phyloP scores from a whole-genome alignment of 2,797 vertebrate genomes.

The Novumbra hubbsi region DNA sequence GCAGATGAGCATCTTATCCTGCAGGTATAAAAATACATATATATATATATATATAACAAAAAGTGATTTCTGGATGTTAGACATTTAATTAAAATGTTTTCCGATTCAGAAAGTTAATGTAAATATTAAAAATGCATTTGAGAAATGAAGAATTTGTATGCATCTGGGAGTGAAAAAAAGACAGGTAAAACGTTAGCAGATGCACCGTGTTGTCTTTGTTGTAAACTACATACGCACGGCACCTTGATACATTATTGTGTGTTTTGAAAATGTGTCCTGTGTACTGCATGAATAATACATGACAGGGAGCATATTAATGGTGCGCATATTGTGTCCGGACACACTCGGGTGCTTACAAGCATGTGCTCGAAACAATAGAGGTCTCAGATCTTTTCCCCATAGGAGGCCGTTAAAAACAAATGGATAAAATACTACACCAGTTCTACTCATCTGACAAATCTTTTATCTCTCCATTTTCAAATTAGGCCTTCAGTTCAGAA shows the following conservation, averaged over 20 bases:
- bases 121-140: background rate
- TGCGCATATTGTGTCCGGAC: constrained; percentile 21
- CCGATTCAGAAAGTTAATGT: background rate
- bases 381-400: constrained; percentile 32
- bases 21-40: background rate
- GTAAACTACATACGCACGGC: background rate
- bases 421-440: constrained; percentile 13
- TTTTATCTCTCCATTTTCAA: constrained; percentile 16
- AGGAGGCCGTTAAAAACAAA: constrained; percentile 27
- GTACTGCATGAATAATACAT: constrained; percentile 49
- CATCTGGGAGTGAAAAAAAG: constrained; percentile 10
- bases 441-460: constrained; percentile 19
- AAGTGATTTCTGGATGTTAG: background rate
- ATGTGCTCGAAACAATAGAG: constrained; percentile 15
- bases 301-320: constrained; percentile 29
- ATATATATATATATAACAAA: background rate
- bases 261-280: constrained; percentile 35
- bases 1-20: background rate
- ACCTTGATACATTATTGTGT: constrained; percentile 31
- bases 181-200: constrained; percentile 13
- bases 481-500: background rate
- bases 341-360: constrained; percentile 17
- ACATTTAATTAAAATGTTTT: constrained; percentile 14
- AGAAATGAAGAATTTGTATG: constrained; percentile 2
- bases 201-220: constrained; percentile 25